phyloP scores from a whole-genome alignment of 2,113 vertebrate genomes.

The Arenaria interpres region DNA sequence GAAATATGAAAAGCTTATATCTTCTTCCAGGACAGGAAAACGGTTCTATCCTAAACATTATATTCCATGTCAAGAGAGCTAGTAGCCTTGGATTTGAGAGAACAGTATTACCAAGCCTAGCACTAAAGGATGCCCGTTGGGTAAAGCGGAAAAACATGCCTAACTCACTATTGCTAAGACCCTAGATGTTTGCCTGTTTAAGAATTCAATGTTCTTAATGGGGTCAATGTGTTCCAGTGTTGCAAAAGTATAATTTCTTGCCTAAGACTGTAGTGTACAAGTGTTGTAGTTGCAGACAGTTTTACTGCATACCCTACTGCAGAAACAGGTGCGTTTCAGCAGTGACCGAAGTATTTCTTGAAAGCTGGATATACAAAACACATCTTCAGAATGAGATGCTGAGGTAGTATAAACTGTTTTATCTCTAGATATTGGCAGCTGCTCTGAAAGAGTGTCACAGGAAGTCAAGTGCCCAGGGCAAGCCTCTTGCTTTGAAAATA shows the following conservation, averaged over 20 bases:
- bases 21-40: not conserved
- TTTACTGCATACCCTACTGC: not conserved
- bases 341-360: not conserved
- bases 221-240: not conserved
- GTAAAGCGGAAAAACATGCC: not conserved
- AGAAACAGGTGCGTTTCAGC: not conserved
- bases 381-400: not conserved
- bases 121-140: not conserved
- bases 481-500: conserved; percentile 87
- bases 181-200: not conserved
- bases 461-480: conserved; percentile 80
- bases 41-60: not conserved
- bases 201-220: not conserved
- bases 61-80: not conserved
- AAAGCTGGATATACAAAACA: not conserved
- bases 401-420: not conserved
- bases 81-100: not conserved
- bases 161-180: not conserved
- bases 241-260: not conserved
- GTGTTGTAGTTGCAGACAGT: not conserved
- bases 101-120: not conserved
- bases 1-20: not conserved
- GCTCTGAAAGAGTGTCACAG: conserved; percentile 87
- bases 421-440: conserved; percentile 87
- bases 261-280: not conserved